Evolutionary conservation across 2,113 vertebrate species (phyloP).

Genomic region (Piaya cayana): DNA sequence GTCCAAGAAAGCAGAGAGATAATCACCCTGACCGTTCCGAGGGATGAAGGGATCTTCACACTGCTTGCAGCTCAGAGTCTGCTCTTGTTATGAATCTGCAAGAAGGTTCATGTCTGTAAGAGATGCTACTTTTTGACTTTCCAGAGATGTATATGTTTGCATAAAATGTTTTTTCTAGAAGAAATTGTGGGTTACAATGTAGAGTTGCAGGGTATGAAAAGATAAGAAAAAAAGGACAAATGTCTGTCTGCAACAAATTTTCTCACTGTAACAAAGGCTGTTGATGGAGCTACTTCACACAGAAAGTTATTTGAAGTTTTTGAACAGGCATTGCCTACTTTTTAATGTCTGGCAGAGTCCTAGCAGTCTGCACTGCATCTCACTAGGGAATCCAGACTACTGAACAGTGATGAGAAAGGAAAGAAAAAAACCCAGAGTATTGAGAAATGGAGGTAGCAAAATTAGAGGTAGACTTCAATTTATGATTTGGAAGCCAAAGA

Average conservation of each 20-base stretch:
- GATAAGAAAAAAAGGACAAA: not conserved
- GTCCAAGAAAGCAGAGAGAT: not conserved
- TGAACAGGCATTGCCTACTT: not conserved
- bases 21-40: not conserved
- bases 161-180: not conserved
- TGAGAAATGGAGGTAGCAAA: slow-evolving; percentile 34
- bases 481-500: slow-evolving; percentile 45
- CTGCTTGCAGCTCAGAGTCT: not conserved
- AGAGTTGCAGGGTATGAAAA: not conserved
- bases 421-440: not conserved
- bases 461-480: slow-evolving; percentile 53
- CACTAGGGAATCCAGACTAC: slow-evolving; percentile 14
- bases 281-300: not conserved
- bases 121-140: not conserved
- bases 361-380: not conserved
- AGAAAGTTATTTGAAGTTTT: not conserved
- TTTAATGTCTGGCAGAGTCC: not conserved
- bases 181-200: not conserved
- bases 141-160: not conserved
- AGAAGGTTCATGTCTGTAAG: not conserved
- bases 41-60: not conserved
- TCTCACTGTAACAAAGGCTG: not conserved
- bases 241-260: not conserved
- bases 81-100: not conserved
- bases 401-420: not conserved